phyloP scores from a whole-genome alignment of 2,888 invertebrate genomes.

The Caenorhabditis doughertyi region DNA sequence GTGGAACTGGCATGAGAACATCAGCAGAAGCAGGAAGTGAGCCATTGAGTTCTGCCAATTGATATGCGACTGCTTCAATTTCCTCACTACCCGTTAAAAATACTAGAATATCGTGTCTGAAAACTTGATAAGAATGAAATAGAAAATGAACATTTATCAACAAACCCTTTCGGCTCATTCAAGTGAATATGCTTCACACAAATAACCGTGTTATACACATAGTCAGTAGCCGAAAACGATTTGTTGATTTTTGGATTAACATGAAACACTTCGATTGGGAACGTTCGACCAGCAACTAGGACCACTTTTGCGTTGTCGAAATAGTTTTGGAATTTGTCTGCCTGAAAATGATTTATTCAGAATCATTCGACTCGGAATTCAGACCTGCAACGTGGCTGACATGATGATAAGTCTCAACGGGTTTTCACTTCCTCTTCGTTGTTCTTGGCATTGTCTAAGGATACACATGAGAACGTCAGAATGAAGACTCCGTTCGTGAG shows the following conservation, averaged over 20 bases:
- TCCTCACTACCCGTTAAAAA: constrained; percentile 94
- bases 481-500: constrained; percentile 93
- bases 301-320: constrained; percentile 92
- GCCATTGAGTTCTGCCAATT: constrained; percentile 89
- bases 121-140: neutral
- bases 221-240: constrained; percentile 80
- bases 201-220: constrained; percentile 84
- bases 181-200: constrained; percentile 84
- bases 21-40: constrained; percentile 86
- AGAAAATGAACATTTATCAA: constrained; percentile 2
- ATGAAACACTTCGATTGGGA: constrained; percentile 85
- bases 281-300: constrained; percentile 93
- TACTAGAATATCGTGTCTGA: constrained; percentile 81
- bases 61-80: constrained; percentile 86
- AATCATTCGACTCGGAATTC: neutral
- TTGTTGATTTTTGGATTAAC: constrained; percentile 63
- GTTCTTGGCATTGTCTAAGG: constrained; percentile 72
- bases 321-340: constrained; percentile 92
- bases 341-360: constrained; percentile 50
- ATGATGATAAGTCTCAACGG: constrained; percentile 89
- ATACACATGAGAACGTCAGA: constrained; percentile 87
- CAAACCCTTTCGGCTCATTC: constrained; percentile 82
- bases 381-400: constrained; percentile 93
- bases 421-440: constrained; percentile 49
- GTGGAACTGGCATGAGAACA: constrained; percentile 67